phyloP scores from a whole-genome alignment of 2,888 invertebrate genomes.

The Eupithecia insigniata region DNA sequence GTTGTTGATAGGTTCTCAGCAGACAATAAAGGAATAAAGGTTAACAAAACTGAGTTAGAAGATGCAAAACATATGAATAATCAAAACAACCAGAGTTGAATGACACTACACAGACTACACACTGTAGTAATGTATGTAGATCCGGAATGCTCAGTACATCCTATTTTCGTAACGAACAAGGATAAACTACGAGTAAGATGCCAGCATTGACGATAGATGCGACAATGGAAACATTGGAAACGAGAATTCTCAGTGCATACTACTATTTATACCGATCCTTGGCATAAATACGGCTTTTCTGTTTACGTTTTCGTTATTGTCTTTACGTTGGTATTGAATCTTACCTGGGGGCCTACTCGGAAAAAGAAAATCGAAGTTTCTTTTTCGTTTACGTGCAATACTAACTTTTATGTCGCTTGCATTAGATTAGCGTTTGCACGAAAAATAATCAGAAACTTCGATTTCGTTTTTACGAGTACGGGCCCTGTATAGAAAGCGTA shows the following conservation, averaged over 20 bases:
- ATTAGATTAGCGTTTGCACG: no score
- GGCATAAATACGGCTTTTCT: conserved; percentile 47
- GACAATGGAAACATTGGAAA: conserved; percentile 32
- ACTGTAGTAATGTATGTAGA: background rate
- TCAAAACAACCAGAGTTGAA: conserved; percentile 34
- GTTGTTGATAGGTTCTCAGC: background rate
- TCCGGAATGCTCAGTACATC: conserved; percentile 13
- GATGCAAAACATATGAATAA: conserved; percentile 21
- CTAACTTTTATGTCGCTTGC: no score
- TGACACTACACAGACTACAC: conserved; percentile 30
- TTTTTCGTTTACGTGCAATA: no score
- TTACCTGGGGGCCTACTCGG: no score
- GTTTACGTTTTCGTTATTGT: conserved; percentile 36
- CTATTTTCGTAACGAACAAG: conserved; percentile 32
- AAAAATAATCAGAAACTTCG: no score
- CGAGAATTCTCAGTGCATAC: conserved; percentile 43
- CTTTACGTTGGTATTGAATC: conserved; percentile 1
- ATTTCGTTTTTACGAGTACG: no score
- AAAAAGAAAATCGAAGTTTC: no score
- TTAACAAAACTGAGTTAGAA: conserved; percentile 11
- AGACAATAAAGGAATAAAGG: conserved; percentile 12
- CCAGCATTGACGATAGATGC: conserved; percentile 23
- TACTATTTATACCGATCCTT: conserved; percentile 57
- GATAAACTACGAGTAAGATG: conserved; percentile 20
- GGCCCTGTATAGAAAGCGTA: background rate